Evolutionary conservation across 2,888 invertebrate genomes (phyloP).

Genomic region (Mimumesa dahlbomi): DNA sequence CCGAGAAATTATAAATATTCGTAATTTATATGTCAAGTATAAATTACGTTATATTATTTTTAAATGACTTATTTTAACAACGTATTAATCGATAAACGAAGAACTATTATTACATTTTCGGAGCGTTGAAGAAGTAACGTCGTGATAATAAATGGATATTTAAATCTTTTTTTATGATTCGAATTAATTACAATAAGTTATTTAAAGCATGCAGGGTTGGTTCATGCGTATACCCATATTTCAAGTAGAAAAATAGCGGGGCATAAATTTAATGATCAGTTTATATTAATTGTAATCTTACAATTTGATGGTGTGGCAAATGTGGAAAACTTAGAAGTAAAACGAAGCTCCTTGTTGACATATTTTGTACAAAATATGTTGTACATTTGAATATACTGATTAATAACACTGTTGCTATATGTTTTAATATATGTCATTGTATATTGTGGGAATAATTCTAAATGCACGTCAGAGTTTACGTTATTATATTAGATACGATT

Average conservation of each 20-base stretch:
- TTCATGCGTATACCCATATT: too few relatives aligned
- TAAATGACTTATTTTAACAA: too few relatives aligned
- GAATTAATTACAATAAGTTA: too few relatives aligned
- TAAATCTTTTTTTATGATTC: too few relatives aligned
- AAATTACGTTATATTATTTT: too few relatives aligned
- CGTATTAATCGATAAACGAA: too few relatives aligned
- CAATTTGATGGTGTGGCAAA: slow-evolving; percentile 29
- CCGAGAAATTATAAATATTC: too few relatives aligned
- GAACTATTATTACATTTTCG: too few relatives aligned
- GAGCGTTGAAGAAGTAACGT: too few relatives aligned
- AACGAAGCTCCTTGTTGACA: slow-evolving; percentile 26
- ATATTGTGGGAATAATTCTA: slow-evolving; percentile 24
- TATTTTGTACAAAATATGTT: slow-evolving; percentile 25
- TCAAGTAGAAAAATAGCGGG: slow-evolving; percentile 1
- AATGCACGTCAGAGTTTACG: slow-evolving; percentile 29
- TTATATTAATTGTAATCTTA: slow-evolving; percentile 35
- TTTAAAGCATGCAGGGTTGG: too few relatives aligned
- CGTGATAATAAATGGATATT: too few relatives aligned
- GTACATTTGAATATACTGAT: slow-evolving; percentile 30
- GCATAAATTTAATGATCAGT: slow-evolving; percentile 25
- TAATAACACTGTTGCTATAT: slow-evolving; percentile 29
- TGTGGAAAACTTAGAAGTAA: slow-evolving; percentile 28
- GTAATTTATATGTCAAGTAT: too few relatives aligned
- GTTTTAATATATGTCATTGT: slow-evolving; percentile 16
- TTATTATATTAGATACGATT: background rate